Percentiles rank a stretch among this genome's conserved stretches.
These are phyloP conservation scores for Protomyctophum bolini DNA, from an alignment of 2,113 vertebrate species.

Conservation along the genomic window DNA sequence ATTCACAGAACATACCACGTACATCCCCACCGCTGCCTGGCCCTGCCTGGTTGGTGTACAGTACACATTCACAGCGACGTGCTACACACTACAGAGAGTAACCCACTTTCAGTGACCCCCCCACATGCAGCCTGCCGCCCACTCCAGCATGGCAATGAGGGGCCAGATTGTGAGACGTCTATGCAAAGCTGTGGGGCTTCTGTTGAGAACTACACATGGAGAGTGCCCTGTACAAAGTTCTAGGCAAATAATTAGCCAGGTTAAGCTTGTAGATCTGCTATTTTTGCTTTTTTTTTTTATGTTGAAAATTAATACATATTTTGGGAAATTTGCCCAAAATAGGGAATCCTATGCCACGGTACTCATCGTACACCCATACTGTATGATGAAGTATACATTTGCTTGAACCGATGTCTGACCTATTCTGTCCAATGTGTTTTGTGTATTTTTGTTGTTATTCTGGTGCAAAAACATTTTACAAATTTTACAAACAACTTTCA, in stretches of 20 bases:
- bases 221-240: conserved; percentile 20
- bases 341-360: no score
- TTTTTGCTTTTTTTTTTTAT: no score
- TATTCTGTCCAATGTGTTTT: no score
- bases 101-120: conserved; percentile 1
- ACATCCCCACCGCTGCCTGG: conserved; percentile 30
- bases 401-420: no score
- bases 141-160: neutral
- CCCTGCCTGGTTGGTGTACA: conserved; percentile 1
- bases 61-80: conserved; percentile 15
- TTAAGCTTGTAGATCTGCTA: no score
- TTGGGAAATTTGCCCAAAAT: no score
- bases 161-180: conserved; percentile 17
- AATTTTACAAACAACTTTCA: no score
- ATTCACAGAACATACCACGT: conserved; percentile 51
- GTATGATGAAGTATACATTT: no score
- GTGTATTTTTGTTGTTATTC: no score
- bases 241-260: neutral
- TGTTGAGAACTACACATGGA: conserved; percentile 39
- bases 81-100: conserved; percentile 10
- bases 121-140: neutral
- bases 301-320: no score
- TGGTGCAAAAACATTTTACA: no score
- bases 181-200: conserved; percentile 37
- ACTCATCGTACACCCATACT: no score